phyloP scores from a whole-genome alignment of 2,888 invertebrate genomes.

The Monochamus alternatus region DNA sequence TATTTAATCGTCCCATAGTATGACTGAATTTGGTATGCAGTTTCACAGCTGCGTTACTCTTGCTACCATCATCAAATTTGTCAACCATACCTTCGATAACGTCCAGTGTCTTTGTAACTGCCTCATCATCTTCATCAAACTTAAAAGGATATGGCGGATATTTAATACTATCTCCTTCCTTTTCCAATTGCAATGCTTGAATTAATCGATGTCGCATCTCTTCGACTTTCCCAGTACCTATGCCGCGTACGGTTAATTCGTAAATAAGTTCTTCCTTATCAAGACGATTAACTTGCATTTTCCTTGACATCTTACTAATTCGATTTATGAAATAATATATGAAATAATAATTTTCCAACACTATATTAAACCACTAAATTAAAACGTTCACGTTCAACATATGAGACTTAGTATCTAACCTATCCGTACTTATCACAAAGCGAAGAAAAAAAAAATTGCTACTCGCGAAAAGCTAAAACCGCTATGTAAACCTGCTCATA shows the following conservation, averaged over 20 bases:
- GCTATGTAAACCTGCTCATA: too few relatives aligned
- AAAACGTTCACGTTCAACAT: too few relatives aligned
- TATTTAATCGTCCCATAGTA: constrained; percentile 2
- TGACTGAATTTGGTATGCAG: constrained; percentile 9
- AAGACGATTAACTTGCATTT: constrained; percentile 33
- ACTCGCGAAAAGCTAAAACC: too few relatives aligned
- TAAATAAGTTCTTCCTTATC: constrained; percentile 39
- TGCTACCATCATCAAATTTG: background rate
- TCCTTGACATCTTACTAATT: constrained; percentile 24
- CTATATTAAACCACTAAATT: too few relatives aligned
- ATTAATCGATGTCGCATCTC: constrained; percentile 34
- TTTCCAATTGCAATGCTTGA: constrained; percentile 28
- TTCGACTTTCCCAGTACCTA: constrained; percentile 28
- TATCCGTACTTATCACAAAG: too few relatives aligned
- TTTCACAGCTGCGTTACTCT: constrained; percentile 18
- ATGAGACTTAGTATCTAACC: too few relatives aligned
- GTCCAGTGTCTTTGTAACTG: constrained; percentile 8
- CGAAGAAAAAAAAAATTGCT: too few relatives aligned
- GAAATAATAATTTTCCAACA: too few relatives aligned
- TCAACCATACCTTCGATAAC: background rate
- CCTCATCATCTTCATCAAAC: constrained; percentile 29
- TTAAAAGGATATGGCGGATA: constrained; percentile 36
- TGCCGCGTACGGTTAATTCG: constrained; percentile 24
- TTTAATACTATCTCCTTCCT: constrained; percentile 30
- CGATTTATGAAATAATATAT: too few relatives aligned